Percentiles rank a stretch among this genome's conserved stretches.
These are phyloP conservation scores for Macrotrachela quadricornifera DNA, from an alignment of 1,140 invertebrate species.

Conservation along the genomic window DNA sequence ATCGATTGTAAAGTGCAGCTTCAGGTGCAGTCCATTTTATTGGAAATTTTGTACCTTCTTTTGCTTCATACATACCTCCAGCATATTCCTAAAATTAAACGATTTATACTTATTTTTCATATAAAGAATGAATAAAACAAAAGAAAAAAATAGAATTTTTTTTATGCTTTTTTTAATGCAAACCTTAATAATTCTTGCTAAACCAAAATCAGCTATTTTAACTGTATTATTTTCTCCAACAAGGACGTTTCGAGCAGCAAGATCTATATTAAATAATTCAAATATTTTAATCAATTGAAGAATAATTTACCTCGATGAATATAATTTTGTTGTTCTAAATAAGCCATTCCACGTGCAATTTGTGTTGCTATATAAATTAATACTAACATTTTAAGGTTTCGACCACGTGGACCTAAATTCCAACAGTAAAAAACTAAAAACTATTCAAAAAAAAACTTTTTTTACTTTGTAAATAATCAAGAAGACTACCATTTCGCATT, in stretches of 20 bases:
- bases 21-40: slow-evolving; percentile 96
- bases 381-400: slow-evolving; percentile 66
- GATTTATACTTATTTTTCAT: slow-evolving; percentile 37
- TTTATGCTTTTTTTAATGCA: too few relatives aligned
- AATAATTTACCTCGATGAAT: slow-evolving; percentile 49
- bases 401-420: neutral
- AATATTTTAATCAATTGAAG: too few relatives aligned
- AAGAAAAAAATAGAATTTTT: too few relatives aligned
- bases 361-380: slow-evolving; percentile 95
- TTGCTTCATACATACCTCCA: neutral
- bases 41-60: slow-evolving; percentile 50
- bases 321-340: slow-evolving; percentile 94
- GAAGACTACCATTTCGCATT: slow-evolving; percentile 82
- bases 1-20: slow-evolving; percentile 52
- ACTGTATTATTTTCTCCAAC: slow-evolving; percentile 83
- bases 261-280: slow-evolving; percentile 12
- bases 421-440: too few relatives aligned
- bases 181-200: slow-evolving; percentile 74
- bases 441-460: neutral
- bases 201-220: slow-evolving; percentile 71
- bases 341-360: slow-evolving; percentile 96
- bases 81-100: neutral
- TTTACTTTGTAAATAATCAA: slow-evolving; percentile 39
- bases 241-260: slow-evolving; percentile 60
- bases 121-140: slow-evolving; percentile 86